A percentile compares a stretch with the other conserved stretches of the same genome.
phyloP scores from a whole-genome alignment of 2,888 invertebrate species.

The Chrysolina haemoptera region DNA sequence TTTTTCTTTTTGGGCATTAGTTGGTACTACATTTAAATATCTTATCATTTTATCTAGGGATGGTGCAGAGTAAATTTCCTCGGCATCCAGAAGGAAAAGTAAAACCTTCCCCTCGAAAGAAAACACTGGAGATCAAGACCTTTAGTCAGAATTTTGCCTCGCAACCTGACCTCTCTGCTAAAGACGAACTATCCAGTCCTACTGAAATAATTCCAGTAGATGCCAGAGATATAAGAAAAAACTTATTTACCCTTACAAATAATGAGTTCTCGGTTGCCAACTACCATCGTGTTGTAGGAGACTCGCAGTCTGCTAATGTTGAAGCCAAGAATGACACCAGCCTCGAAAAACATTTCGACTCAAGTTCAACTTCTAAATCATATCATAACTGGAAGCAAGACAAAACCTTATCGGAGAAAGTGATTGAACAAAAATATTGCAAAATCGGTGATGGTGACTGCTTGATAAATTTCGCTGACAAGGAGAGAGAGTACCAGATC shows the following conservation, averaged over 20 bases:
- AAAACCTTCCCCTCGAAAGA: slow-evolving; percentile 35
- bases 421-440: slow-evolving; percentile 63
- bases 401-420: slow-evolving; percentile 70
- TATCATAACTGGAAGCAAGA: slow-evolving; percentile 69
- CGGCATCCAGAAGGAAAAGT: neutral
- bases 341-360: slow-evolving; percentile 42
- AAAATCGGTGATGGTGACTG: slow-evolving; percentile 54
- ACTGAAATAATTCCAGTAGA: slow-evolving; percentile 9
- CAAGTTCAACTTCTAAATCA: slow-evolving; percentile 44
- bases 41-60: too few species aligned
- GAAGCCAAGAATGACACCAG: slow-evolving; percentile 23
- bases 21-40: too few species aligned
- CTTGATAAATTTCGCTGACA: slow-evolving; percentile 67
- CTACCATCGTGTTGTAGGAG: neutral
- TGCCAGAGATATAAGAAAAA: slow-evolving; percentile 38
- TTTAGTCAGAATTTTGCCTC: slow-evolving; percentile 40
- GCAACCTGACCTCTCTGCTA: slow-evolving; percentile 14
- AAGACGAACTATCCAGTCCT: slow-evolving; percentile 17
- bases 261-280: slow-evolving; percentile 38
- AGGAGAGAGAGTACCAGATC: slow-evolving; percentile 73
- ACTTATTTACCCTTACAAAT: slow-evolving; percentile 45
- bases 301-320: neutral
- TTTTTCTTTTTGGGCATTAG: too few species aligned
- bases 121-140: slow-evolving; percentile 45
- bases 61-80: neutral